phyloP scores from a whole-genome alignment of 2,113 vertebrate species.

The Puffinus mauretanicus region DNA sequence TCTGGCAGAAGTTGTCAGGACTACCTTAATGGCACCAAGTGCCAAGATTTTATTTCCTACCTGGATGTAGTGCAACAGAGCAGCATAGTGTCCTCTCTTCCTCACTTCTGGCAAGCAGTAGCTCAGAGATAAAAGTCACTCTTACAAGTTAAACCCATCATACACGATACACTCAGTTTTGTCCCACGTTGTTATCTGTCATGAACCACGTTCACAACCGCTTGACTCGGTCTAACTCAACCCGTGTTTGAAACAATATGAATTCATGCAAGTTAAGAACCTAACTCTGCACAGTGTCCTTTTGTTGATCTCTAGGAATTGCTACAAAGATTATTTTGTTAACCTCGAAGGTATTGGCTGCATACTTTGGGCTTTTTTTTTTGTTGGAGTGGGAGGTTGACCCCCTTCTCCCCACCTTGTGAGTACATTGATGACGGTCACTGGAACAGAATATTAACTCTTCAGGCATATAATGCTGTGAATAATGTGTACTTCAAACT shows the following conservation, averaged over 20 bases:
- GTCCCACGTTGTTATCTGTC: neutral
- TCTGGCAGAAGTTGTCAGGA: neutral
- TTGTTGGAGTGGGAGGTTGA: neutral
- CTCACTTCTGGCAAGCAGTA: neutral
- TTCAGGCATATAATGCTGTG: neutral
- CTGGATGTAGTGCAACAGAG: neutral
- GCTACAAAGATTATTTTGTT: neutral
- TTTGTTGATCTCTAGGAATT: neutral
- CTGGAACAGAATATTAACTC: neutral
- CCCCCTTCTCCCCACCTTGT: neutral
- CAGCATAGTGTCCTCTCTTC: neutral
- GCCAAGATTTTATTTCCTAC: neutral
- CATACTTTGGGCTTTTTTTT: accelerated
- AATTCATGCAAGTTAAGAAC: neutral
- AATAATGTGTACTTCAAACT: neutral
- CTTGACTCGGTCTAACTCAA: neutral
- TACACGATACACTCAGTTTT: accelerated
- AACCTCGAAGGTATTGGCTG: neutral
- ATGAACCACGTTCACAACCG: accelerated
- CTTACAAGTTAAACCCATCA: neutral
- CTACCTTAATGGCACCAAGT: neutral
- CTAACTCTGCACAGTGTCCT: neutral
- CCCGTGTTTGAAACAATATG: neutral
- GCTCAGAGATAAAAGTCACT: neutral
- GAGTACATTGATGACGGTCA: neutral